Evolutionary conservation across 2,797 vertebrate genomes (phyloP).

Genomic region (Chromis chromis): DNA sequence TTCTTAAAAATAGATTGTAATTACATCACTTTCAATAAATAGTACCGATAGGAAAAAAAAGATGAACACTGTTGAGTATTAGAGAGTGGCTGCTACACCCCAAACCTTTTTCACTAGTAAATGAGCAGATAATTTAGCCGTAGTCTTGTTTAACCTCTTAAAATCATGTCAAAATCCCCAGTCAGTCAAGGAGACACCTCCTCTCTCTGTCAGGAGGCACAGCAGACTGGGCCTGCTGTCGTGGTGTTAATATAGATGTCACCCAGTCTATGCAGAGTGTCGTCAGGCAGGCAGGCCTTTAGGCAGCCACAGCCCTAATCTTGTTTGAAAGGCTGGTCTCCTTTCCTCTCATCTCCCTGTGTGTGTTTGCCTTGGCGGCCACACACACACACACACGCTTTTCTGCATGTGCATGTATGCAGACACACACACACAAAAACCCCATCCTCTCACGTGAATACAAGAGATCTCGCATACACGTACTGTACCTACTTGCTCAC

Average conservation of each 20-base stretch:
- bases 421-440: conserved; percentile 18
- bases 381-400: conserved; percentile 44
- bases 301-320: conserved; percentile 76
- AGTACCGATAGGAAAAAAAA: not conserved
- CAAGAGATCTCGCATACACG: conserved; percentile 43
- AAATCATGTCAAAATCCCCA: conserved; percentile 30
- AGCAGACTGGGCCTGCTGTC: conserved; percentile 56
- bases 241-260: conserved; percentile 75
- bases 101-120: conserved; percentile 3
- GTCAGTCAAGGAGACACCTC: conserved; percentile 32
- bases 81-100: conserved; percentile 2
- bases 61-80: not conserved
- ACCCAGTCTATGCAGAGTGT: conserved; percentile 68
- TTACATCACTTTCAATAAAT: conserved; percentile 38
- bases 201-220: conserved; percentile 42
- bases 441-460: conserved; percentile 46
- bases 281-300: conserved; percentile 72
- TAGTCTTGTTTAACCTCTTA: conserved; percentile 36
- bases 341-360: conserved; percentile 69
- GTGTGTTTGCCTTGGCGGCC: conserved; percentile 58
- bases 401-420: conserved; percentile 2
- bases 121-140: conserved; percentile 27
- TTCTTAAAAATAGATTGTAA: conserved; percentile 32
- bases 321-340: conserved; percentile 79
- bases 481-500: conserved; percentile 58